Evolutionary conservation across 2,888 invertebrate species (phyloP).

Genomic region (Shargacucullia verbasci): DNA sequence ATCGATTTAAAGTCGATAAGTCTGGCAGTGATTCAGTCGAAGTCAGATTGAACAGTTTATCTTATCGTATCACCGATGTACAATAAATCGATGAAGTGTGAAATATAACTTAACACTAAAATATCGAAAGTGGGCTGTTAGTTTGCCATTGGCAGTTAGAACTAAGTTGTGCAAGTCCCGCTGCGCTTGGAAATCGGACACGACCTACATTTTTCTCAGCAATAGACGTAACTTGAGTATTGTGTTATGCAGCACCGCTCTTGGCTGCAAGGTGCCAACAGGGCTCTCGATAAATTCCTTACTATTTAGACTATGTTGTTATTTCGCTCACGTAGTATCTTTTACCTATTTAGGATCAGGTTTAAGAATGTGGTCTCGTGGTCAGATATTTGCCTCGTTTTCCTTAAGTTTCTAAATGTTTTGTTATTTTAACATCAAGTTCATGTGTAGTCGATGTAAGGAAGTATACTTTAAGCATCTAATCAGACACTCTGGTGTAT

Average conservation of each 20-base stretch:
- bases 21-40: conserved; percentile 57
- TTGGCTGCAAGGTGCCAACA: conserved; percentile 35
- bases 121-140: conserved; percentile 60
- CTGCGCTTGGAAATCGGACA: conserved; percentile 81
- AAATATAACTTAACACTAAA: conserved; percentile 45
- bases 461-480: conserved; percentile 23
- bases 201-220: conserved; percentile 82
- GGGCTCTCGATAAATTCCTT: conserved; percentile 35
- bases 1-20: conserved; percentile 53
- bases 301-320: conserved; percentile 28
- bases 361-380: conserved; percentile 24
- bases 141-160: conserved; percentile 61
- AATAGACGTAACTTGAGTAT: conserved; percentile 77
- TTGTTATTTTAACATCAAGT: conserved; percentile 2
- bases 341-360: conserved; percentile 20
- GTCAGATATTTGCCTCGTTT: conserved; percentile 13
- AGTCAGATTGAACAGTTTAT: conserved; percentile 57
- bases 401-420: conserved; percentile 35
- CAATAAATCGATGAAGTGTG: conserved; percentile 18
- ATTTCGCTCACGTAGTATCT: conserved; percentile 18
- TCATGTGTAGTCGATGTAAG: conserved; percentile 13
- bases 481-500: conserved; percentile 14
- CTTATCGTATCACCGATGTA: conserved; percentile 60
- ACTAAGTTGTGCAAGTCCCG: conserved; percentile 73
- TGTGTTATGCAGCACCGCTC: conserved; percentile 65